Evolutionary conservation across 2,797 vertebrate species (phyloP).

Genomic region (Poeciliopsis turneri): DNA sequence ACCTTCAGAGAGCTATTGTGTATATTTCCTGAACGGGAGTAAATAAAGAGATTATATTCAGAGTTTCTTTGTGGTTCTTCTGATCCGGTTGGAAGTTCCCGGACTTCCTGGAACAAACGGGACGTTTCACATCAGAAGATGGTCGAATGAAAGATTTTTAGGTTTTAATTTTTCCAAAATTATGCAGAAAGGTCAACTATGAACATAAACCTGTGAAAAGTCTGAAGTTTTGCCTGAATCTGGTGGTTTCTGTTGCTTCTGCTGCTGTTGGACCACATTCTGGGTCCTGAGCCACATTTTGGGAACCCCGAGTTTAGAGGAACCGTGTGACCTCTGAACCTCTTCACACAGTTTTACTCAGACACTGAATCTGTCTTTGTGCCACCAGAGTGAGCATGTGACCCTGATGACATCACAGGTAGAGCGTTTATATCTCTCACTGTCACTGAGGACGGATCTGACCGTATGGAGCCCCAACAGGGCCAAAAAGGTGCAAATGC

Average conservation of each 20-base stretch:
- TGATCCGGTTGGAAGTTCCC: neutral
- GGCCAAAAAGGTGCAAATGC: too few relatives aligned
- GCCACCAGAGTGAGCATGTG: too few relatives aligned
- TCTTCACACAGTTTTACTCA: too few relatives aligned
- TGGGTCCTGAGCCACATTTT: too few relatives aligned
- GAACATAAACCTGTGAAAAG: neutral
- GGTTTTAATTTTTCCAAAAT: neutral
- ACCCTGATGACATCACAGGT: too few relatives aligned
- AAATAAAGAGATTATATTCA: conserved; percentile 72
- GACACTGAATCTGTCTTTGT: too few relatives aligned
- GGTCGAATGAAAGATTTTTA: neutral
- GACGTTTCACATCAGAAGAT: too few relatives aligned
- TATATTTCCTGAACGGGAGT: conserved; percentile 61
- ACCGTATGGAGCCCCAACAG: too few relatives aligned
- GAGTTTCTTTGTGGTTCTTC: neutral
- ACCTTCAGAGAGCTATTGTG: conserved; percentile 55
- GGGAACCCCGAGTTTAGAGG: too few relatives aligned
- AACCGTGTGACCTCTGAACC: too few relatives aligned
- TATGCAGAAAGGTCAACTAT: neutral
- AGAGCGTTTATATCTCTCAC: too few relatives aligned
- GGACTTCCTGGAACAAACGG: neutral
- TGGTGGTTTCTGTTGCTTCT: neutral
- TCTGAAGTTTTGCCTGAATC: neutral
- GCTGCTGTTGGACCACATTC: neutral
- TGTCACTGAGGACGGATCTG: too few relatives aligned